Conservation (phyloP, 1,140 invertebrate genomes). For the Ladona fulva region DNA sequence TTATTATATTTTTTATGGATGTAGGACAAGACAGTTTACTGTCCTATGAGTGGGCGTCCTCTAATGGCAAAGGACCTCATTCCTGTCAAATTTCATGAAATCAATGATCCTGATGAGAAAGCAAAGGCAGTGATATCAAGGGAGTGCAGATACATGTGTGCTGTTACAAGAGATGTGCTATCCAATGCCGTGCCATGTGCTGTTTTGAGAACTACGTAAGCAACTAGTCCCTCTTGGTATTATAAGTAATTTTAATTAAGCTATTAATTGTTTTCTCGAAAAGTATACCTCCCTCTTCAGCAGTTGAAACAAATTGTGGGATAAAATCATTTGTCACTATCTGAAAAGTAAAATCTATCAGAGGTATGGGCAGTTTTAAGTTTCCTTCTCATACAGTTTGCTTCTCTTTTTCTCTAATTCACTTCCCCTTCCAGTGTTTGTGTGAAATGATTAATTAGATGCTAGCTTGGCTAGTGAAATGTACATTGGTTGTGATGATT, state of each 20-base stretch:
- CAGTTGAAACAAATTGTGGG: no score
- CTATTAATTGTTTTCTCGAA: no score
- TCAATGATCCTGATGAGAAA: conserved; percentile 77
- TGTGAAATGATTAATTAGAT: no score
- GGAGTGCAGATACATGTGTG: conserved; percentile 91
- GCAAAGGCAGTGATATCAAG: conserved; percentile 64
- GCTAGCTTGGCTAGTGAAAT: no score
- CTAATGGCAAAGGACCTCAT: conserved; percentile 90
- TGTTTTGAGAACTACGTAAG: conserved; percentile 82
- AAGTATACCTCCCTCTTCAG: no score
- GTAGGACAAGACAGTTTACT: conserved; percentile 79
- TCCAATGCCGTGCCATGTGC: conserved; percentile 91
- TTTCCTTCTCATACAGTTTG: no score
- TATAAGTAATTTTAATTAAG: not conserved
- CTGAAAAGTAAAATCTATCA: no score
- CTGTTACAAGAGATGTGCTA: conserved; percentile 91
- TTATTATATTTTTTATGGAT: not conserved
- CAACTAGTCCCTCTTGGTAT: conserved; percentile 25
- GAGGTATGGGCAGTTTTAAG: no score
- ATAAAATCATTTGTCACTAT: no score
- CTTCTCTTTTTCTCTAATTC: no score
- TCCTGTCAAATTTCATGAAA: conserved; percentile 84
- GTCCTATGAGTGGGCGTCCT: conserved; percentile 84
- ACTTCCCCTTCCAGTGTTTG: no score
- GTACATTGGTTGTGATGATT: no score